These are phyloP conservation scores for Rhinogobius similis DNA, from an alignment of 2,113 vertebrate genomes.

Conservation along the genomic window DNA sequence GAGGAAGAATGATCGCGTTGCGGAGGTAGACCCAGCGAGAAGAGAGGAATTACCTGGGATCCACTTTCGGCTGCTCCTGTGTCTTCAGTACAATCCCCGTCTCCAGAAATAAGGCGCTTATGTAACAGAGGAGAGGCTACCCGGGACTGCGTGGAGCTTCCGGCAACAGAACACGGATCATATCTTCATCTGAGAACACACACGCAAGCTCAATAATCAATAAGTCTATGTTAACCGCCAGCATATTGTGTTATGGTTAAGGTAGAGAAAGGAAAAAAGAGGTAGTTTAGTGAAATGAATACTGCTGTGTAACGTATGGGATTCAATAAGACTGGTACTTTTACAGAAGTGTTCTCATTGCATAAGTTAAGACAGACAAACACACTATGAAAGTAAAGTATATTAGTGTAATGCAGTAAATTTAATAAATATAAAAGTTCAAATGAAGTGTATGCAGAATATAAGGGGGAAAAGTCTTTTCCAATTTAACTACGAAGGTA, in stretches of 20 bases:
- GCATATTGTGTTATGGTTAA: not conserved
- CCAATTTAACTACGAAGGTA: no score
- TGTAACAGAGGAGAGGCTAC: conserved; percentile 1
- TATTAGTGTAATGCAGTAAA: no score
- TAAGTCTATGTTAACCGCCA: not conserved
- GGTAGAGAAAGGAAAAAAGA: not conserved
- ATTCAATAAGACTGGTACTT: no score
- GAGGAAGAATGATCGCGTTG: conserved; percentile 47
- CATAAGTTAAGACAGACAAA: no score
- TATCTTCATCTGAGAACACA: not conserved
- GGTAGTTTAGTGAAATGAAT: not conserved
- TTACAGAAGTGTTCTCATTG: no score
- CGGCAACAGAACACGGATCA: conserved; percentile 1
- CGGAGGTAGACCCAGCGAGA: conserved; percentile 38
- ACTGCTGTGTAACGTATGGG: no score
- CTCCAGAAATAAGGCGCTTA: conserved; percentile 19
- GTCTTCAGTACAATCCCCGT: conserved; percentile 14
- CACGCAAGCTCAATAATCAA: not conserved
- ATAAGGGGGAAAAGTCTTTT: no score
- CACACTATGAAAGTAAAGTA: no score
- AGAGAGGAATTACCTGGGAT: conserved; percentile 49
- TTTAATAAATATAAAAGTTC: no score
- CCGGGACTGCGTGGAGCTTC: not conserved
- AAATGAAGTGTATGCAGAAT: no score
- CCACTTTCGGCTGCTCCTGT: conserved; percentile 53